These are phyloP conservation scores for Hoplias malabaricus DNA, from an alignment of 2,113 vertebrate species.

Conservation along the genomic window DNA sequence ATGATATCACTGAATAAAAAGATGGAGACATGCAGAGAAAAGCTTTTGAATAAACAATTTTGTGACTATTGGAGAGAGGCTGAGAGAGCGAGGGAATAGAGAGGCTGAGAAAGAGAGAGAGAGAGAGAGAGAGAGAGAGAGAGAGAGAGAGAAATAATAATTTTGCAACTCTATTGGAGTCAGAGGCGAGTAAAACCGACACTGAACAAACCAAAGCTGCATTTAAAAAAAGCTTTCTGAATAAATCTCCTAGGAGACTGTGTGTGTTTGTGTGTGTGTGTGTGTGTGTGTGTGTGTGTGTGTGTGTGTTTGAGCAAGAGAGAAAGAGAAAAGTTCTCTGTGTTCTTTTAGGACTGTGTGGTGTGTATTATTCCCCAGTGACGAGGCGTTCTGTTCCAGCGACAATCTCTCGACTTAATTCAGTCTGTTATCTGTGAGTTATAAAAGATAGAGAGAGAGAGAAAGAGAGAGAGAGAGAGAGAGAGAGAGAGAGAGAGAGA, in stretches of 20 bases:
- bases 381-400: background rate
- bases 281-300: background rate
- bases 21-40: background rate
- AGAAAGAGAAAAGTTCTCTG: background rate
- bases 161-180: background rate
- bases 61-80: no score
- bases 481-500: background rate
- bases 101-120: no score
- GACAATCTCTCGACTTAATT: background rate
- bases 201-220: background rate
- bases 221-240: constrained; percentile 5
- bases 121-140: no score
- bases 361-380: constrained; percentile 16
- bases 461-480: background rate
- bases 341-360: constrained; percentile 21
- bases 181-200: background rate
- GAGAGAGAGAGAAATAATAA: no score
- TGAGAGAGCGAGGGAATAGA: no score
- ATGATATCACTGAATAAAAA: background rate
- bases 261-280: background rate
- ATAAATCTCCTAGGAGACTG: background rate
- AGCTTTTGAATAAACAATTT: background rate
- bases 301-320: background rate
- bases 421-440: background rate
- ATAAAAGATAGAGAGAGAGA: background rate